Evolutionary conservation across 30 jellyfish, hydroid and myxozoan genomes (phyloP).

Genomic region (Hydractinia echinata): DNA sequence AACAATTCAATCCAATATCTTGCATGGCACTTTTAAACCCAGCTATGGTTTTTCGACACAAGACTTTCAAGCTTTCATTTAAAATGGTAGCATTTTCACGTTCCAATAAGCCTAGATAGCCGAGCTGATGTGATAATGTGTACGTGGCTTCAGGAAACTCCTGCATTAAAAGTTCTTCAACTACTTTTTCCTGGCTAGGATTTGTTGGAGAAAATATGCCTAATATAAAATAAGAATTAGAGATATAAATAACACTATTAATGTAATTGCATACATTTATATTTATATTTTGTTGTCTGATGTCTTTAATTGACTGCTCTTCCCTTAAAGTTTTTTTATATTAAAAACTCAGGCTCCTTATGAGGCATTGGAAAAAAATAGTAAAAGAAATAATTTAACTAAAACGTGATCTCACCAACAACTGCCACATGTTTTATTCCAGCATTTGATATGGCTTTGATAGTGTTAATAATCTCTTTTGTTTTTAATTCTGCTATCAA

Average conservation of each 20-base stretch:
- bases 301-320: no score
- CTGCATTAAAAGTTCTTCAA: conserved; percentile 21
- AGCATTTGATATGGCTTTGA: neutral
- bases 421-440: conserved; percentile 53
- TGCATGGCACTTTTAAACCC: conserved; percentile 38
- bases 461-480: conserved; percentile 14
- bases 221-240: neutral
- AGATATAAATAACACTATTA: no score
- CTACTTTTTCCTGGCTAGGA: conserved; percentile 37
- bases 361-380: no score
- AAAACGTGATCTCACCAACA: conserved; percentile 29
- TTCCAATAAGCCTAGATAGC: conserved; percentile 50
- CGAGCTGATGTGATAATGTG: conserved; percentile 48
- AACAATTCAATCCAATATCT: conserved; percentile 39
- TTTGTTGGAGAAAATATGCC: conserved; percentile 52
- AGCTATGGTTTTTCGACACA: conserved; percentile 23
- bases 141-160: conserved; percentile 17
- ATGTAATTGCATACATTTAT: no score
- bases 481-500: conserved; percentile 26
- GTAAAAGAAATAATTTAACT: no score
- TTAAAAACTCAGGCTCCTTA: no score
- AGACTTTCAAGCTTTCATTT: conserved; percentile 47
- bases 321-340: no score
- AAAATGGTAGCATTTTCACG: conserved; percentile 64
- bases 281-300: no score